A percentile compares a stretch with the other conserved stretches of the same genome.
These are phyloP conservation scores for Antitype chi DNA, from an alignment of 2,888 invertebrate genomes.

Conservation along the genomic window DNA sequence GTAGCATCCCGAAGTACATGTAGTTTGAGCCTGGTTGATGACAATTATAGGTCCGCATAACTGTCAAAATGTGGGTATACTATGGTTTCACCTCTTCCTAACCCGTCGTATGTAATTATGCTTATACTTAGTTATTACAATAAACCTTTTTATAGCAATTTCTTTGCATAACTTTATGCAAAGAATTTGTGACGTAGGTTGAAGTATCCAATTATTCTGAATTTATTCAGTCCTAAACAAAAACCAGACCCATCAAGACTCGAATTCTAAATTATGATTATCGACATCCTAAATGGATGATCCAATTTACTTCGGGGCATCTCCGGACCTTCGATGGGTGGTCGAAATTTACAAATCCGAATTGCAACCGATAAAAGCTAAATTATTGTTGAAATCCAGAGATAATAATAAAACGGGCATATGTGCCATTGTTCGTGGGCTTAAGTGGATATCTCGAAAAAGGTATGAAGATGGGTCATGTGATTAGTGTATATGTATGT, in stretches of 20 bases:
- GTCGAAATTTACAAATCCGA: conserved; percentile 60
- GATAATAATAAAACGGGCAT: conserved; percentile 54
- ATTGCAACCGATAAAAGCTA: conserved; percentile 58
- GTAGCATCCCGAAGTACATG: background rate
- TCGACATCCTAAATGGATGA: conserved; percentile 53
- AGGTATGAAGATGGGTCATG: conserved; percentile 42
- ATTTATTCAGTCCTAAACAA: conserved; percentile 43
- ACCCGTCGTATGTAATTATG: too few relatives aligned
- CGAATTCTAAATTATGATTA: conserved; percentile 57
- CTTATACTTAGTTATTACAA: background rate
- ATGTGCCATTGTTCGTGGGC: conserved; percentile 60
- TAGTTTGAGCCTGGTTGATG: background rate
- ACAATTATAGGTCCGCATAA: background rate
- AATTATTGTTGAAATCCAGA: conserved; percentile 58
- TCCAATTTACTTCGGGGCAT: conserved; percentile 50
- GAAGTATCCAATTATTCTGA: conserved; percentile 15
- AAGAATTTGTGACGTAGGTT: conserved; percentile 18
- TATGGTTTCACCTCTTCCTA: too few relatives aligned
- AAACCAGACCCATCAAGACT: conserved; percentile 27
- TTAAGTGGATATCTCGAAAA: conserved; percentile 49
- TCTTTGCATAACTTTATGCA: background rate
- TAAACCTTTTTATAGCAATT: background rate
- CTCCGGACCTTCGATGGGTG: conserved; percentile 54
- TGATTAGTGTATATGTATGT: conserved; percentile 37
- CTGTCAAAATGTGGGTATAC: background rate